phyloP scores from a whole-genome alignment of 92 coral and sea anemone genomes.

The Siderastrea radians region DNA sequence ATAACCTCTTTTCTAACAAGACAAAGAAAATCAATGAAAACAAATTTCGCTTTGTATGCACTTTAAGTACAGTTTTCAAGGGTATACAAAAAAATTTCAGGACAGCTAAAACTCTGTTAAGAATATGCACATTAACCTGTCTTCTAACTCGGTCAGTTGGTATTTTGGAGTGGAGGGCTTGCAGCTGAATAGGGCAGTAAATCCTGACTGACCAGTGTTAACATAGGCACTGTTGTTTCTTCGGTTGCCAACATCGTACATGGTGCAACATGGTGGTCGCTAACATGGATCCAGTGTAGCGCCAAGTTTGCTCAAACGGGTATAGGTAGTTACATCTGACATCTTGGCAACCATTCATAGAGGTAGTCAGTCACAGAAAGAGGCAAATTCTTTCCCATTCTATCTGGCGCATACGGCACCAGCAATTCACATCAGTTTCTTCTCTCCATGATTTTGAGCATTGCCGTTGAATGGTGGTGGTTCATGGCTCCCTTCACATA shows the following conservation, averaged over 20 bases:
- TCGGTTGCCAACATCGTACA: constrained; percentile 6
- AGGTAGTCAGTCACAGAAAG: constrained; percentile 46
- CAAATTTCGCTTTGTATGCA: no score
- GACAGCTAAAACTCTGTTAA: no score
- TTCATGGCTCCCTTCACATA: constrained; percentile 14
- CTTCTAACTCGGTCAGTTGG: constrained; percentile 35
- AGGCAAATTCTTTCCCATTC: neutral
- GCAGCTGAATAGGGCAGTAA: constrained; percentile 21
- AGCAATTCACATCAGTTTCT: constrained; percentile 25
- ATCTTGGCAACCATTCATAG: constrained; percentile 1
- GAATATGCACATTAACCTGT: neutral
- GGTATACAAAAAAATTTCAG: no score
- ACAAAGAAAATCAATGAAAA: no score
- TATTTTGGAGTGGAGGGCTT: constrained; percentile 31
- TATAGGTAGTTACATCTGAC: constrained; percentile 6
- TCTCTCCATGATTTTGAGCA: constrained; percentile 1
- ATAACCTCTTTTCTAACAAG: no score
- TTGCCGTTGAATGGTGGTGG: constrained; percentile 43
- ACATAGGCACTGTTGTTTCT: constrained; percentile 21
- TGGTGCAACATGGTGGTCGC: neutral
- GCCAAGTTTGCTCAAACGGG: constrained; percentile 2
- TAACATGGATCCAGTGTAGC: neutral
- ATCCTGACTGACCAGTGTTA: neutral
- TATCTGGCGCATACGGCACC: constrained; percentile 33
- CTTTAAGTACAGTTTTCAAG: no score